Evolutionary conservation across 1,140 invertebrate species (phyloP), one percentile per base, ranked within the genome.

Genomic region (Anadara kagoshimensis): DNA sequence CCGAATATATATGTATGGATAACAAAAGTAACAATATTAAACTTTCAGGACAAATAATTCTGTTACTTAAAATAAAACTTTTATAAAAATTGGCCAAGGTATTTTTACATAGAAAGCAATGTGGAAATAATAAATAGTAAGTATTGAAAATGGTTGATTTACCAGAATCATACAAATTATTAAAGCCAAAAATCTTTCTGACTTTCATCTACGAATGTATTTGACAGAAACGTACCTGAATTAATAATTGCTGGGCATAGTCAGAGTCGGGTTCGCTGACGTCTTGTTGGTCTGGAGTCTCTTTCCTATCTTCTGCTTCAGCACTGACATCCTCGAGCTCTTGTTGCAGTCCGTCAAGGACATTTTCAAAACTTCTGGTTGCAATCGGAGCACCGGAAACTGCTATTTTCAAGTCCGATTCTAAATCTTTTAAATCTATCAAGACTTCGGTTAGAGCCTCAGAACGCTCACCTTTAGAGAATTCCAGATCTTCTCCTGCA

Each of bases 361-460:
- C 16, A 36, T 43, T 57, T 45, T 71, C 61, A 43, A 29, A 71
- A 36, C 69, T 71, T 57, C 57, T 49, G 0, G 69, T 56, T 22
- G 44, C 29, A 4, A 71, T 18, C 36, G 53, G 59, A 22, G 44
- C 47, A 14, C 73, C 73, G 1, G 51, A 69, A 5, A 75, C 73
- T n/a, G 51, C 66, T 44, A 75, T 61, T 65, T 58, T 69, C 12
- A 45, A 43, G 41, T 75, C 67, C 11, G 54, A 65, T 69, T 75
- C 73, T 10, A 75, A 43, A 41, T 69, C 24, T 18, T 75, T 62
- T 12, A 75, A 51, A 75, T 75, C 73, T 14, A 69, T 16, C 12
- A 75, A 43, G 44, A 75, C 66, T 45, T 75, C 66, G 18, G 59
- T 51, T n/a, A 75, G 57, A 10, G 24, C 57, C 20, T 75, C 59